Evolutionary conservation across 30 jellyfish, hydroid and myxozoan genomes (phyloP), one percentile per base, ranked within the genome.

Genomic region (Turritopsis dohrnii): DNA sequence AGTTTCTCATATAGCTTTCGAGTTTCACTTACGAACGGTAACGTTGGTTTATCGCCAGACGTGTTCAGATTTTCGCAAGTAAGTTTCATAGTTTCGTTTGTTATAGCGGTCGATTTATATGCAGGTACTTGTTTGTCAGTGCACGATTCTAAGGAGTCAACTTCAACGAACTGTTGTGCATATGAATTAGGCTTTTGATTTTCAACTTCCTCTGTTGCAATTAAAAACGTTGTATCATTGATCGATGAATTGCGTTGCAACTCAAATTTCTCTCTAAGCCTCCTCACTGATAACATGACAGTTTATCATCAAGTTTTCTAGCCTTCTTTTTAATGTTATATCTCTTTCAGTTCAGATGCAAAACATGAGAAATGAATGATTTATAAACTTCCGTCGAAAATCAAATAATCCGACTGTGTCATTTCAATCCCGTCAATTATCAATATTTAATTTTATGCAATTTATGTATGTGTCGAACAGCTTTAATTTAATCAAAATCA

Each of bases 241-340:
- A 3, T 13, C 13, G 60, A 3, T 3, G 13, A 41, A 41, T 41
- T 41, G 9, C 13, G 60, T 41, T 13, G 60, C 60, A 41, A 9
- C 77, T 69, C 77, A 69, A 69, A 69, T 69, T 69, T 69, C 30
- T 69, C 77, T 69, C 77, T 69, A 8, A 69, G 19, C 77, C 31
- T 27, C 31, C 22, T 69, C 0, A 69, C 77, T 0, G 77, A 69
- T n/a, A 69, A 69, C 77, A 69, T 69, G 28, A 1, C 13, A 41
- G 5, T 41, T 41, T 41, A n/a, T n/a, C n/a, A n/a, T n/a, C n/a
- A n/a, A n/a, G n/a, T n/a, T n/a, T n/a, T n/a, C n/a, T n/a, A n/a
- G n/a, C n/a, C n/a, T 13, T 41, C 60, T 41, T 41, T 41, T 41
- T 41, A 3, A 13, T 3, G 13, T 41, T 3, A 5, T 41, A 13